Evolutionary conservation across 2,888 invertebrate genomes (phyloP).

Genomic region (Myathropa florea): DNA sequence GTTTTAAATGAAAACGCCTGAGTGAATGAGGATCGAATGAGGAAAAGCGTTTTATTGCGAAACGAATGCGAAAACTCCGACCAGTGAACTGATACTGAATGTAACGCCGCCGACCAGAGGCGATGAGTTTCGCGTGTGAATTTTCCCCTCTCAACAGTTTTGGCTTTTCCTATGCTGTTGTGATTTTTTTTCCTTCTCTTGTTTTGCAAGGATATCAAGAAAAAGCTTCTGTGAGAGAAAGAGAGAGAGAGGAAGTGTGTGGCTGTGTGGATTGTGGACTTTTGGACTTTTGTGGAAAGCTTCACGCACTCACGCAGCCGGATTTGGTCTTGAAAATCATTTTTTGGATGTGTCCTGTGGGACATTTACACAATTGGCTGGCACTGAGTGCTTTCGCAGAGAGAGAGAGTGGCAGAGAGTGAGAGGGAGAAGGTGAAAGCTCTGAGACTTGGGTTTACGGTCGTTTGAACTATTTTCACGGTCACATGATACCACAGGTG

Average conservation of each 20-base stretch:
- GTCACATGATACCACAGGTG: conserved; percentile 70
- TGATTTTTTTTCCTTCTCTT: conserved; percentile 6
- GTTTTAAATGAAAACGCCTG: background rate
- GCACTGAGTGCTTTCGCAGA: background rate
- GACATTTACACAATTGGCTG: background rate
- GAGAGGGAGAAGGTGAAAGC: conserved; percentile 14
- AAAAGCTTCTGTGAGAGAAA: background rate
- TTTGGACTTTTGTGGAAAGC: background rate
- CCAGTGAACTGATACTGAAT: conserved; percentile 65
- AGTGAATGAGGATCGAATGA: background rate
- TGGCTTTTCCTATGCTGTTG: conserved; percentile 34
- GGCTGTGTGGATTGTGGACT: background rate
- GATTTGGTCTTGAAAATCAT: background rate
- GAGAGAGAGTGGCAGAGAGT: background rate
- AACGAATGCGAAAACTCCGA: conserved; percentile 68
- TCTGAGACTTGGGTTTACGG: conserved; percentile 9
- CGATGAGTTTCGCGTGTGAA: conserved; percentile 33
- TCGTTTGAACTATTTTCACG: conserved; percentile 58
- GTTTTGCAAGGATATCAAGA: conserved; percentile 43
- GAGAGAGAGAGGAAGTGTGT: background rate
- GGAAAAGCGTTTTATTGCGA: conserved; percentile 1
- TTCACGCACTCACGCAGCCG: background rate
- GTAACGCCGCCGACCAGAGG: conserved; percentile 38
- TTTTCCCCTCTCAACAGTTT: conserved; percentile 19
- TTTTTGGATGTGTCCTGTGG: background rate